Conservation (phyloP, 2,888 invertebrate species). For the Lithophane semibrunnea region DNA sequence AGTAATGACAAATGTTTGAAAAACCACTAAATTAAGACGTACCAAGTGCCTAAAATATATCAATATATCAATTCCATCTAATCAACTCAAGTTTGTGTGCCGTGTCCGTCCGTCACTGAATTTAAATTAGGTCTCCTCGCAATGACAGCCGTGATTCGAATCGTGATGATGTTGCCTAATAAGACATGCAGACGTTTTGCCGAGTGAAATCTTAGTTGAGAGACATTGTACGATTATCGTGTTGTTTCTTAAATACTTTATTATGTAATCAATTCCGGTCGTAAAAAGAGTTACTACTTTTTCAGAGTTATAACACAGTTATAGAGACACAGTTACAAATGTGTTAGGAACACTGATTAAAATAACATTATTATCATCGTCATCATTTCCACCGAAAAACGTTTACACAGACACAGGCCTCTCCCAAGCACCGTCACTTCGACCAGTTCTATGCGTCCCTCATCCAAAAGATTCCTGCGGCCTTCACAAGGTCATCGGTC, state of each 20-base stretch:
- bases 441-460: too few relatives aligned
- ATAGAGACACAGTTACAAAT: too few relatives aligned
- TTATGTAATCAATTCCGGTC: background rate
- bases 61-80: conserved; percentile 17
- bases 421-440: too few relatives aligned
- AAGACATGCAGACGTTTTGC: background rate
- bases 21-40: background rate
- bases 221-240: background rate
- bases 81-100: conserved; percentile 34
- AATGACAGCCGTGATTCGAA: conserved; percentile 33
- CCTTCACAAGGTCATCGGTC: too few relatives aligned
- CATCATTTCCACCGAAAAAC: too few relatives aligned
- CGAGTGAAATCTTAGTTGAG: conserved; percentile 32
- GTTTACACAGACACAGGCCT: too few relatives aligned
- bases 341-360: too few relatives aligned
- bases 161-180: conserved; percentile 25
- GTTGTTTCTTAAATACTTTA: background rate
- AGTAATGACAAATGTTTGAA: background rate
- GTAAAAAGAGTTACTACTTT: background rate
- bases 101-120: conserved; percentile 19
- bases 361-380: too few relatives aligned
- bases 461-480: too few relatives aligned
- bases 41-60: conserved; percentile 8
- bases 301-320: too few relatives aligned
- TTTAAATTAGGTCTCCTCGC: conserved; percentile 41